phyloP scores from a whole-genome alignment of 2,888 invertebrate genomes.

The Rhodophaea formosa region DNA sequence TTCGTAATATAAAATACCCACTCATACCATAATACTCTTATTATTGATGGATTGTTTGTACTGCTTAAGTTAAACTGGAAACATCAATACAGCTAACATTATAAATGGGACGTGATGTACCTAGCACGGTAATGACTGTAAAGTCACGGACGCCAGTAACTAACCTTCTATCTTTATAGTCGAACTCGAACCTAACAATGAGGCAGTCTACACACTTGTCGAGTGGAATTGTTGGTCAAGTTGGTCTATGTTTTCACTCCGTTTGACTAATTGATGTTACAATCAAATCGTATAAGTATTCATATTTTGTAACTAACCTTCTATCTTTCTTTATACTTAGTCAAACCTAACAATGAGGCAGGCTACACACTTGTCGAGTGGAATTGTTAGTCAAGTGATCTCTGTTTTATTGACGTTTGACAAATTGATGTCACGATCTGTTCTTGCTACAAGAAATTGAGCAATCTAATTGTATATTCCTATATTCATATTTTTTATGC shows the following conservation, averaged over 20 bases:
- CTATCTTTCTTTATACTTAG: neutral
- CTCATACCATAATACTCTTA: neutral
- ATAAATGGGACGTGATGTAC: neutral
- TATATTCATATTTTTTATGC: too few relatives aligned
- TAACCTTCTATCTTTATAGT: constrained; percentile 3
- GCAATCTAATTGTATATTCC: too few relatives aligned
- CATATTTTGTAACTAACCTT: neutral
- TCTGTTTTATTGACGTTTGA: neutral
- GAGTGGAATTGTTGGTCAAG: neutral
- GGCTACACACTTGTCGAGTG: neutral
- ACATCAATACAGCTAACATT: neutral
- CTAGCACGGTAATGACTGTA: constrained; percentile 2
- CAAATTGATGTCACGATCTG: too few relatives aligned
- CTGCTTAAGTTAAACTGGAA: neutral
- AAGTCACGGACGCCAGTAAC: constrained; percentile 11
- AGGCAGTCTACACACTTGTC: neutral
- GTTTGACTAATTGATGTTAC: neutral
- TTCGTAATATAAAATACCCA: neutral
- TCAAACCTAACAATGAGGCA: neutral
- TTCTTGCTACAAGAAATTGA: too few relatives aligned
- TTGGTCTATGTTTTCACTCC: neutral
- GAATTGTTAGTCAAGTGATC: neutral
- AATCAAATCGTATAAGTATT: too few relatives aligned
- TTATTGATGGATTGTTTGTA: neutral
- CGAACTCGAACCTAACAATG: constrained; percentile 3